phyloP scores from a whole-genome alignment of 2,888 invertebrate species.

The Dasysyrphus tricinctus region DNA sequence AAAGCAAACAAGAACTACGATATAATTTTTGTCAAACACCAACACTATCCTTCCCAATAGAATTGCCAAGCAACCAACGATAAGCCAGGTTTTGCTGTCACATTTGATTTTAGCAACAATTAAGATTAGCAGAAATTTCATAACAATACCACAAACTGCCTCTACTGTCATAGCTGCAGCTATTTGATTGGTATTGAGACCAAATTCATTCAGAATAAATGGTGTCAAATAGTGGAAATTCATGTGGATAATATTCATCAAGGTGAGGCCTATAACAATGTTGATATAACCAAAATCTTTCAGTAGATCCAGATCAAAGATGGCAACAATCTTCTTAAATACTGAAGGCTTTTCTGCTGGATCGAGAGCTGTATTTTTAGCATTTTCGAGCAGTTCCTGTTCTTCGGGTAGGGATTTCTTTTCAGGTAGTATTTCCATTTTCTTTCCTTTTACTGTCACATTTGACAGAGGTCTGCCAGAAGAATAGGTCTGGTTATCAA shows the following conservation, averaged over 20 bases:
- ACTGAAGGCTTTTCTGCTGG: slow-evolving; percentile 83
- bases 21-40: slow-evolving; percentile 85
- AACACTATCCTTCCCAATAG: slow-evolving; percentile 86
- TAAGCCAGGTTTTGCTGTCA: slow-evolving; percentile 88
- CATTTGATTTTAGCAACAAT: slow-evolving; percentile 87
- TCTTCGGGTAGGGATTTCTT: slow-evolving; percentile 8
- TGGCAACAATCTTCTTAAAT: slow-evolving; percentile 86
- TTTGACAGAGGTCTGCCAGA: slow-evolving; percentile 63
- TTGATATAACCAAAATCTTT: slow-evolving; percentile 88
- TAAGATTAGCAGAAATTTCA: slow-evolving; percentile 88
- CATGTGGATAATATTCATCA: slow-evolving; percentile 89
- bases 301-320: slow-evolving; percentile 89
- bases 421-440: slow-evolving; percentile 68
- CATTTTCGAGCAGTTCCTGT: background rate
- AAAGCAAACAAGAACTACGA: slow-evolving; percentile 85
- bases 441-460: background rate
- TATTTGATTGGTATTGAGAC: slow-evolving; percentile 84
- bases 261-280: slow-evolving; percentile 88
- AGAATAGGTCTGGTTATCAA: slow-evolving; percentile 72
- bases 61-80: slow-evolving; percentile 88
- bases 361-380: slow-evolving; percentile 78
- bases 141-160: slow-evolving; percentile 87
- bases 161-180: slow-evolving; percentile 89
- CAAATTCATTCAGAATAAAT: slow-evolving; percentile 88
- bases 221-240: slow-evolving; percentile 90